Evolutionary conservation across 2,888 invertebrate species (phyloP), one percentile per base, ranked within the genome.

Genomic region (Leptarthrus brevirostris): DNA sequence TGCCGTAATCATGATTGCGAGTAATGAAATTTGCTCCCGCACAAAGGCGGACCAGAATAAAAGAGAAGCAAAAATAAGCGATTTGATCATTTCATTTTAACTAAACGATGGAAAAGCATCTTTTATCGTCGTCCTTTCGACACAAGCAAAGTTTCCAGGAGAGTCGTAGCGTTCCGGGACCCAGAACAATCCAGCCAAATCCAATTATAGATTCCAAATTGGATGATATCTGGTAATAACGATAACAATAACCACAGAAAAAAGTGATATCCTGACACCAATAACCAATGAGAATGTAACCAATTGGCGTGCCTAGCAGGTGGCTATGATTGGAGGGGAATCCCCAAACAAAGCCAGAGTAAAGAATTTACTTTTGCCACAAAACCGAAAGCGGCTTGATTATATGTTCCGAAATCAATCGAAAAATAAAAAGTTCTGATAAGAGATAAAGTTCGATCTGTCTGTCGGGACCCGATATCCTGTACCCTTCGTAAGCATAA

Each of bases 181-280:
- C 44, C 5, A 26, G 64, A 66, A 47, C 64, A 66, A 47, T 66
- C 26, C 47, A 3, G 18, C 10, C 36, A 58, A 74, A 71, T 74
- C 71, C 74, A 74, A 74, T 74, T 74, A 74, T 74, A 74, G 58
- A 70, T 74, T 74, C 71, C 49, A 61, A 74, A 74, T 74, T 74
- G 74, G 69, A 71, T 71, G 74, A 74, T 74, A 74, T 74, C 74
- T 49, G 58, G 58, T 24, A 74, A 71, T 74, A 74, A 61, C 74
- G 61, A 74, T 74, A 71, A 74, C 74, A 71, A 74, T 71, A 74
- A 71, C 74, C 56, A 47, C 64, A 66, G 64, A 47, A 52, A 47
- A 44, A 64, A 66, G 47, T 66, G 64, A 66, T 66, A 66, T 66
- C 64, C 64, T 47, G 47, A 47, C 64, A 66, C 47, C 64, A 66